Percentiles rank a stretch among this genome's conserved stretches.
phyloP scores from a whole-genome alignment of 1,140 invertebrate genomes.

The Philotrypesis tridentata region DNA sequence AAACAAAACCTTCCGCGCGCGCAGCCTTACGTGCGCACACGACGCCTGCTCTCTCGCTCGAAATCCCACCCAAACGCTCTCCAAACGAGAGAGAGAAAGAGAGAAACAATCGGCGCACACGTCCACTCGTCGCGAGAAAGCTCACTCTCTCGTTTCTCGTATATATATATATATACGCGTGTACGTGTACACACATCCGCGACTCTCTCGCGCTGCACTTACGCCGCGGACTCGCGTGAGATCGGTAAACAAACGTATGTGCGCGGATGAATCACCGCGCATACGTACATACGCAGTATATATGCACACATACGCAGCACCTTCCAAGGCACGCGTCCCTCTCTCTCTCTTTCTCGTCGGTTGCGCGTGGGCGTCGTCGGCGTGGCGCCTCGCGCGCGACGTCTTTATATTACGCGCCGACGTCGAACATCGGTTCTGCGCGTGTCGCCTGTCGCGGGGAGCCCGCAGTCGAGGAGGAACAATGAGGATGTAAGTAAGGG shows the following conservation, averaged over 20 bases:
- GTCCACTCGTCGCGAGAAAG: too few species aligned
- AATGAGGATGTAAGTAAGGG: slow-evolving; percentile 22
- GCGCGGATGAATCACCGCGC: slow-evolving; percentile 17
- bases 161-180: too few species aligned
- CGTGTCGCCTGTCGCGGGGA: slow-evolving; percentile 19
- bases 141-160: too few species aligned
- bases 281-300: neutral
- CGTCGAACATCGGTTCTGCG: slow-evolving; percentile 31
- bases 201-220: neutral
- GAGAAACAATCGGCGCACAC: too few species aligned
- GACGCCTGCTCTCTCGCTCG: too few species aligned
- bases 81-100: too few species aligned
- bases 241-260: slow-evolving; percentile 31
- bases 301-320: neutral
- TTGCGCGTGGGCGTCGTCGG: slow-evolving; percentile 38
- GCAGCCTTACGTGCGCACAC: too few species aligned
- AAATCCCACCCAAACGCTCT: too few species aligned
- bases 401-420: slow-evolving; percentile 21
- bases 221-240: neutral
- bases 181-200: neutral
- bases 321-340: neutral
- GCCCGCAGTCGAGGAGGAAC: neutral
- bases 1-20: neutral
- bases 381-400: slow-evolving; percentile 31
- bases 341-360: too few species aligned